Evolutionary conservation across 2,888 invertebrate species (phyloP), one percentile per base, ranked within the genome.

Genomic region (Troglohyphantes excavatus): DNA sequence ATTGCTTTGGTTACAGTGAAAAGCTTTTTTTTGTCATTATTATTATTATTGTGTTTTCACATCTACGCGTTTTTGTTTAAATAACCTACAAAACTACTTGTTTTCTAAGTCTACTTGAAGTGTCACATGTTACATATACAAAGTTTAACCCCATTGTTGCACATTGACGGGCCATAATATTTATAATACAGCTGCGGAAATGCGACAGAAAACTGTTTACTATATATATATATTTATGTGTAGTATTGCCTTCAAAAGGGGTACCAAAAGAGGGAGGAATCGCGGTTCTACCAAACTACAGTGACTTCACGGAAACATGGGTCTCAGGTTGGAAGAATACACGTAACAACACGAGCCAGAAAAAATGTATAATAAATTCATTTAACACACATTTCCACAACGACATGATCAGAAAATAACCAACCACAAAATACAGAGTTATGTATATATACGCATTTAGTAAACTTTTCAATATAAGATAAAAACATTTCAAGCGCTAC

Each of bases 401-500:
- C 27, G 70, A 84, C 76, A 85, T 79, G 90, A 85, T 90, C 85
- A 79, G 79, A 90, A 90, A 90, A 90, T 85, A 90, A 90, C 90
- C 84, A 85, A 76, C 88, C 88, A 88, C 88, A 88, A 88, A 88
- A 88, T 88, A 88, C 88, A 86, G 78, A 88, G 88, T 88, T 88
- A 88, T 88, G 75, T 86, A 89, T 89, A 88, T 89, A 89, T 90
- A 84, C 89, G 83, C 89, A 84, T 90, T 84, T 83, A 84, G 88
- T 88, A 88, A 90, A 90, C 89, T 78, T 90, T 84, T 84, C 68
- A 90, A 90, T 90, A 90, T 84, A 90, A 90, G 83, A 73, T 90
- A 84, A 90, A 90, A 90, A 90, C 83, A 84, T 83, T 78, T 90
- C 83, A 90, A 84, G 83, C 83, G 78, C n/a, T n/a, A 83, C 89